Base-by-base conservation (phyloP, 1,140 invertebrate genomes). In the Phymorhynchus buccinoides region DNA sequence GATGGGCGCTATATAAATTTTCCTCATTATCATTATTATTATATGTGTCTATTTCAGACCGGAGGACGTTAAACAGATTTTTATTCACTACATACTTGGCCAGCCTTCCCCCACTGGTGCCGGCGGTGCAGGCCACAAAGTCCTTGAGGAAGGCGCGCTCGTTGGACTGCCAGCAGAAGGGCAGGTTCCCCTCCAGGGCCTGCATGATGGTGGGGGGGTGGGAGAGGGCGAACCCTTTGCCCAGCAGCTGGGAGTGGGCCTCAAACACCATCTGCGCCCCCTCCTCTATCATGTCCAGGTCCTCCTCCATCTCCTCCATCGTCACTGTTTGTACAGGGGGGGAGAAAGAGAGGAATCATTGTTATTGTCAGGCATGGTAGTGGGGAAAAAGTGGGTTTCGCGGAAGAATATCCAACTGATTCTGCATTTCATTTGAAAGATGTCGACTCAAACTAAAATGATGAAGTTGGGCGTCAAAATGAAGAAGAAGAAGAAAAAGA, bases 121-220 rank as follows among this genome's bases (percentile, higher is more conserved):
- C 97, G 18, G 96, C 95, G 0, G 96, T 95, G 84, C 97, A 97
- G 14, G 95, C 95, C 30, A 99, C 97, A 89, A 99, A 98, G 93
- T 99, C 98, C 75, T 96, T 96, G 27, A 99, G 95, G 92, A 99
- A 99, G 77, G 97, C 95, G n/a, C 97, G 95, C 91, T 99, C 97
- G 93, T 98, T 97, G 39, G 97, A 97, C 90, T 97, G 96, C 87
- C 92, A 94, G 86, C 93, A 93, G 93, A 96, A 96, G 62, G 97
- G 96, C 84, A 98, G 95, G 92, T 96, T 96, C 6, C 97, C 97
- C 91, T 98, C 97, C 68, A 99, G 94, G 48, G 97, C 97, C 94
- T 99, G 97, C 88, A 96, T 96, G 71, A 99, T 96, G 9, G 96
- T 96, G 14, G 98, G 96, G 12, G 96, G 95, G 56, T 97, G 96